Conservation (phyloP, 1,140 invertebrate species). For the Drosophila biarmipes region DNA sequence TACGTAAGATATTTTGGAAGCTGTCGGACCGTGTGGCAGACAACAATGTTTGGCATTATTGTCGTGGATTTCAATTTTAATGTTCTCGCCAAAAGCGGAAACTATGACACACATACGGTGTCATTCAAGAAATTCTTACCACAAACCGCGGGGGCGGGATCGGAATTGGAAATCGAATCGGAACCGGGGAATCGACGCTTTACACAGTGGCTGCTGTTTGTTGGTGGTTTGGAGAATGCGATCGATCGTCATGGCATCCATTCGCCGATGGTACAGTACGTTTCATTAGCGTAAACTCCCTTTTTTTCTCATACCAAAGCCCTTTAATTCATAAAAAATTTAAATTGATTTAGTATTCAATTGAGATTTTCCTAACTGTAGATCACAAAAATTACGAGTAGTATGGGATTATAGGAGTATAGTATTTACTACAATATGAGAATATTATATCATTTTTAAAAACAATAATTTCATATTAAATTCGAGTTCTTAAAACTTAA, state of each 20-base stretch:
- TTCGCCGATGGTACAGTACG: slow-evolving; percentile 5
- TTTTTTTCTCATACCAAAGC: not conserved
- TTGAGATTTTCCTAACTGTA: too few species aligned
- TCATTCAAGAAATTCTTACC: slow-evolving; percentile 30
- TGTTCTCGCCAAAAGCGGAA: slow-evolving; percentile 53
- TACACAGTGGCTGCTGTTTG: slow-evolving; percentile 12
- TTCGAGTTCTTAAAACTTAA: not conserved
- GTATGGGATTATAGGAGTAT: too few species aligned
- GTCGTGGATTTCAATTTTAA: slow-evolving; percentile 25
- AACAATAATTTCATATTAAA: too few species aligned
- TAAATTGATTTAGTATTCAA: too few species aligned
- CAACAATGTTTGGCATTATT: slow-evolving; percentile 34
- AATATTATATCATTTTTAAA: too few species aligned
- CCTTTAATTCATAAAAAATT: not conserved
- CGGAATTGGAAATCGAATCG: not conserved
- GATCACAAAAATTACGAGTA: too few species aligned
- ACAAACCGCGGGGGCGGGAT: slow-evolving; percentile 6
- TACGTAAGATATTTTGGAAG: slow-evolving; percentile 62
- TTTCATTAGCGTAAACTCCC: not conserved
- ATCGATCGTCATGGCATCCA: slow-evolving; percentile 18
- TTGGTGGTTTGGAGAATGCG: slow-evolving; percentile 24
- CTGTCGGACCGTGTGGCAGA: slow-evolving; percentile 5
- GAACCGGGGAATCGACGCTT: not conserved
- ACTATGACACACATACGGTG: slow-evolving; percentile 62
- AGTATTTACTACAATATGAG: too few species aligned